Percentiles rank a stretch among this genome's conserved stretches.
Evolutionary conservation across 2,113 vertebrate genomes (phyloP).

Genomic region (Oncorhynchus gorbuscha): DNA sequence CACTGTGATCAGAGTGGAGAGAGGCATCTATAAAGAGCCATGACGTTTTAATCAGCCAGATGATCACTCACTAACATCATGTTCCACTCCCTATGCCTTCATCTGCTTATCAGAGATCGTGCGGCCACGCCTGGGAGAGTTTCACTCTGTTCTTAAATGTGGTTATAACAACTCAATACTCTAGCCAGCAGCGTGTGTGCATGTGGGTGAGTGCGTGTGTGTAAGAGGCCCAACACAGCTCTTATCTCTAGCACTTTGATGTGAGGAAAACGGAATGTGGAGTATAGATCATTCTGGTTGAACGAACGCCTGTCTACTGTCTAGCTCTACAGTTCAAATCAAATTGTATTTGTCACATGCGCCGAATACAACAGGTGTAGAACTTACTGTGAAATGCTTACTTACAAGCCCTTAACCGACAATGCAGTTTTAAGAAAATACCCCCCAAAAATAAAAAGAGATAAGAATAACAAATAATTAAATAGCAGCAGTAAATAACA

Average conservation of each 20-base stretch:
- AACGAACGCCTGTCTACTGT: no score
- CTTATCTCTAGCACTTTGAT: constrained; percentile 42
- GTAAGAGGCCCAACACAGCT: constrained; percentile 14
- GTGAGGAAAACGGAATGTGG: background rate
- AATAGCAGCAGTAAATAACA: no score
- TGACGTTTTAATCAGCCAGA: constrained; percentile 74
- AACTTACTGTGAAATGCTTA: no score
- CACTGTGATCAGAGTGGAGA: constrained; percentile 70
- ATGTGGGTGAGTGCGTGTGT: constrained; percentile 20
- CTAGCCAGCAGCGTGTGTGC: constrained; percentile 47
- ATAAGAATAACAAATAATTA: no score
- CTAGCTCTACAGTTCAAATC: background rate
- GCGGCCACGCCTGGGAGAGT: constrained; percentile 63
- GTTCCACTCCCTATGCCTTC: constrained; percentile 69
- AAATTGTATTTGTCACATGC: no score
- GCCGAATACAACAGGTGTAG: no score
- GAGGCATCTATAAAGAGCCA: constrained; percentile 73
- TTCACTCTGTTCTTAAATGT: constrained; percentile 62
- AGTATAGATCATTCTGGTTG: background rate
- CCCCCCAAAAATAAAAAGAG: no score
- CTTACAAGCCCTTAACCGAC: no score
- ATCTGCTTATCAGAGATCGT: constrained; percentile 72
- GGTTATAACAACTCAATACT: constrained; percentile 57
- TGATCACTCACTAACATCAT: constrained; percentile 71
- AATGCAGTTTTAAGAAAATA: no score